These are phyloP conservation scores for Zophobas atratus DNA, from an alignment of 1,140 invertebrate species.

Conservation along the genomic window DNA sequence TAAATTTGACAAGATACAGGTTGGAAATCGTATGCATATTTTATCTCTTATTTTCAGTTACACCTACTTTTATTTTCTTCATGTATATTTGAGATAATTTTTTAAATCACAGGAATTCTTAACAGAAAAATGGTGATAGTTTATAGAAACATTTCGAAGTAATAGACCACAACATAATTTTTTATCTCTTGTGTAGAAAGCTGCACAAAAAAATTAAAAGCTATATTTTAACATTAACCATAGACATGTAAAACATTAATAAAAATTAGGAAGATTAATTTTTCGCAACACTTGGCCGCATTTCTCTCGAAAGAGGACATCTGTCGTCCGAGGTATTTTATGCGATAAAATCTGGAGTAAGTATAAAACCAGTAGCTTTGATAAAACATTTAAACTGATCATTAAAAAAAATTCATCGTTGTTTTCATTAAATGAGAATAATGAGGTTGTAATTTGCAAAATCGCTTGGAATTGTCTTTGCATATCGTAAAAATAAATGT, in stretches of 20 bases:
- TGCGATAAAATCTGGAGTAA: constrained; percentile 6
- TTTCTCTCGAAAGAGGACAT: constrained; percentile 23
- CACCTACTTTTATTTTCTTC: too few relatives aligned
- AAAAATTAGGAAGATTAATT: constrained; percentile 9
- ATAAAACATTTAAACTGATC: background rate
- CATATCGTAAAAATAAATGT: constrained; percentile 44
- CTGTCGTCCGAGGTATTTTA: constrained; percentile 18
- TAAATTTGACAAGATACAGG: too few relatives aligned
- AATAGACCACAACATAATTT: too few relatives aligned
- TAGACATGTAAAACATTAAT: background rate
- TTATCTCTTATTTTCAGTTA: too few relatives aligned
- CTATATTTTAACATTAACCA: background rate
- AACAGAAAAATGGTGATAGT: too few relatives aligned
- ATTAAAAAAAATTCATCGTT: background rate
- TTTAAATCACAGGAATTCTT: too few relatives aligned
- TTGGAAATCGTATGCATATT: too few relatives aligned
- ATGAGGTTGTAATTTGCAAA: constrained; percentile 9
- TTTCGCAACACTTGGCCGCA: constrained; percentile 21
- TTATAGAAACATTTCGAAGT: too few relatives aligned
- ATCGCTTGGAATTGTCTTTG: constrained; percentile 25
- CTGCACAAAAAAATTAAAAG: background rate
- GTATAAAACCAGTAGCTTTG: background rate
- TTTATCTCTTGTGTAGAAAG: background rate
- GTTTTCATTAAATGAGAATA: constrained; percentile 23
- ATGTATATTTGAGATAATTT: too few relatives aligned